Percentiles rank a stretch among this genome's conserved stretches.
These are phyloP conservation scores for Phenganax marumi DNA, from an alignment of 92 coral and sea anemone genomes.

Conservation along the genomic window DNA sequence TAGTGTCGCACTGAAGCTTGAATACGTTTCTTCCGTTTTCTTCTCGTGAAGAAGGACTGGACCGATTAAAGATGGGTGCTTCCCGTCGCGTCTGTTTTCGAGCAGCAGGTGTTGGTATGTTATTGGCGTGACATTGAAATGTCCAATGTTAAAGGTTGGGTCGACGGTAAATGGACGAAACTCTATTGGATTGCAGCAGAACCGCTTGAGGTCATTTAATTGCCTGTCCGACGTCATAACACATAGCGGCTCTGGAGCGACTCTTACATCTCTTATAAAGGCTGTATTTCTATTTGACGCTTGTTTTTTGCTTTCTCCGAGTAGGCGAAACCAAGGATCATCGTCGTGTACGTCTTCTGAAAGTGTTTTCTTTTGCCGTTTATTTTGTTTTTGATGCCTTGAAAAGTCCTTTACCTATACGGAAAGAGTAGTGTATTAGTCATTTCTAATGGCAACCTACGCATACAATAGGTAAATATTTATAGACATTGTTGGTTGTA, in stretches of 20 bases:
- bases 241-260: conserved; percentile 49
- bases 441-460: too few species aligned
- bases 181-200: conserved; percentile 56
- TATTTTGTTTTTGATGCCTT: neutral
- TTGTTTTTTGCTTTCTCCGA: conserved; percentile 43
- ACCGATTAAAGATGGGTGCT: conserved; percentile 52
- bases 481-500: too few species aligned
- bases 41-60: conserved; percentile 39
- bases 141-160: conserved; percentile 63
- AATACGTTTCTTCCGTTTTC: conserved; percentile 24
- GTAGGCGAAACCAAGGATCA: conserved; percentile 56
- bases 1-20: conserved; percentile 16
- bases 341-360: conserved; percentile 38
- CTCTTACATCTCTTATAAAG: conserved; percentile 46
- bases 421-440: too few species aligned
- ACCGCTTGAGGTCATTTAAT: conserved; percentile 54
- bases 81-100: conserved; percentile 48
- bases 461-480: too few species aligned
- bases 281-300: conserved; percentile 14
- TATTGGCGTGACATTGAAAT: conserved; percentile 59
- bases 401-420: conserved; percentile 32
- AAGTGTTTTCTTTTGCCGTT: conserved; percentile 2
- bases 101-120: conserved; percentile 59
- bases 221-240: conserved; percentile 37
- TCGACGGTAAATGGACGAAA: conserved; percentile 54